Evolutionary conservation across 2,113 vertebrate species (phyloP), one percentile per base, ranked within the genome.

Genomic region (Cettia cetti): DNA sequence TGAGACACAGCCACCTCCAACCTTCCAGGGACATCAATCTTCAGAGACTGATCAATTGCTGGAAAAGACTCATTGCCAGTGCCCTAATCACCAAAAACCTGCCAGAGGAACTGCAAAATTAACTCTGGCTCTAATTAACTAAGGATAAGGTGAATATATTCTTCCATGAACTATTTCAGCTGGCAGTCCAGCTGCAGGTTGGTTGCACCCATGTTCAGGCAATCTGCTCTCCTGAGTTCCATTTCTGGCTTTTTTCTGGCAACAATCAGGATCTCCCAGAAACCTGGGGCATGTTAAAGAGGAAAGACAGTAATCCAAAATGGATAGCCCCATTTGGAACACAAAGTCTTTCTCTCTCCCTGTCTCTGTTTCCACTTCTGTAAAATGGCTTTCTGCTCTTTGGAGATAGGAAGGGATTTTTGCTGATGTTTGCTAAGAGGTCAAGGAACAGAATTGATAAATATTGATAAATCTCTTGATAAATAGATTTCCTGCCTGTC

Each of bases 91-190:
- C 88, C 86, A 90, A 44, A 91, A 87, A 82, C 71, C 71, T 76
- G 53, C 66, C 85, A 86, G 78, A 85, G 76, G 80, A 95, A 61
- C 47, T 89, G 86, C 64, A 93, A 81, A 93, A 94, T 96, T 77
- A 92, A 90, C 61, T 83, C 76, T 57, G 39, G 5, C 35, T 83
- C 42, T 89, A 92, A 95, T 94, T 94, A 93, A 94, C 91, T 86
- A 75, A 96, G 30, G 11, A 8, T 69, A 63, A 95, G 86, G 80
- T 78, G 79, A 89, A 59, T 81, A 50, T 86, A 86, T 92, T 47
- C 71, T 92, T 59, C 71, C 37, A 39, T 63, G 19, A 86, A 64
- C 90, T 85, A 33, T 80, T 89, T 92, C 79, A 72, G 71, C 28
- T 76, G 53, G 26, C 45, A 60, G 6, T 44, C 21, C 16, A 44